These are phyloP conservation scores for Typhlichthys eigenmanni DNA, from an alignment of 2,797 vertebrate genomes.

Conservation along the genomic window DNA sequence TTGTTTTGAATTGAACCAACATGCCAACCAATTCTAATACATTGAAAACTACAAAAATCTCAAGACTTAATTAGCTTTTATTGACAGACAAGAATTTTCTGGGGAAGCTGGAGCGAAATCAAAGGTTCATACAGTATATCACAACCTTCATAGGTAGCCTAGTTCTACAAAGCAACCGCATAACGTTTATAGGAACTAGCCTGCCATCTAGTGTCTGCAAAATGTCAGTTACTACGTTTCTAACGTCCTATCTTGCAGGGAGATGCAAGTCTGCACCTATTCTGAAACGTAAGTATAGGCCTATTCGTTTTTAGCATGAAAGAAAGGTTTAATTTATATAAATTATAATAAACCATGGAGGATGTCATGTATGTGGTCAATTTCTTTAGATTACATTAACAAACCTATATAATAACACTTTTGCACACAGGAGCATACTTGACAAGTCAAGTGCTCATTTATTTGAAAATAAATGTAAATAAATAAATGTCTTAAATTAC, in stretches of 20 bases:
- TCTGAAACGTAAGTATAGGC: conserved; percentile 74
- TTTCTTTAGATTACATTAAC: too few species aligned
- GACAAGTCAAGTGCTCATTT: too few species aligned
- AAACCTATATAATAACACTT: too few species aligned
- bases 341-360: too few species aligned
- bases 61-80: conserved; percentile 6
- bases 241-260: conserved; percentile 72
- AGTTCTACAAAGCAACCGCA: conserved; percentile 20
- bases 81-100: conserved; percentile 22
- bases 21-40: background rate
- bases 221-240: conserved; percentile 13
- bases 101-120: conserved; percentile 9
- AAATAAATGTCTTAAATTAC: background rate
- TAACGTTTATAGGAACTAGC: conserved; percentile 41
- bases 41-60: conserved; percentile 2
- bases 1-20: background rate
- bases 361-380: too few species aligned
- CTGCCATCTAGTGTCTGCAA: conserved; percentile 73
- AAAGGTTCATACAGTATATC: conserved; percentile 3
- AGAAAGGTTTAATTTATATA: background rate
- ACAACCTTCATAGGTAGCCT: background rate
- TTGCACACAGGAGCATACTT: too few species aligned
- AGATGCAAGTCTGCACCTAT: conserved; percentile 70
- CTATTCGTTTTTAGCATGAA: background rate
- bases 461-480: background rate